Percentiles rank a stretch among this genome's conserved stretches.
These are phyloP conservation scores for Cremastinae sp. DNA, from an alignment of 2,888 invertebrate genomes.

Conservation along the genomic window DNA sequence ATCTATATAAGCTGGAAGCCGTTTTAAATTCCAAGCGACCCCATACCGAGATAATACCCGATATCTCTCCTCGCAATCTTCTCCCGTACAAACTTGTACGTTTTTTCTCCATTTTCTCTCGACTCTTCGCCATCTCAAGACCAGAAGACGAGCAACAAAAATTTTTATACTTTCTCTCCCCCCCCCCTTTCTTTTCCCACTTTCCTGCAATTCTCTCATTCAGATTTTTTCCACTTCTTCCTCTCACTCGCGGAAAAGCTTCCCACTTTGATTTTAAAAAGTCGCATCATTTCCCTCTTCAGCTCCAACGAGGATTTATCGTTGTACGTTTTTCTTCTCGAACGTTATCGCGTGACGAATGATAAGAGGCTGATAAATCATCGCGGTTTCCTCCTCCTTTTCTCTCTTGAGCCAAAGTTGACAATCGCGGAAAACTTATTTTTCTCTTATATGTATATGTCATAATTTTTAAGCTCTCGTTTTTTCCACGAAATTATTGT, in stretches of 20 bases:
- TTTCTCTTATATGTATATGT: too few relatives aligned
- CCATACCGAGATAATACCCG: slow-evolving; percentile 24
- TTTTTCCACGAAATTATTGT: too few relatives aligned
- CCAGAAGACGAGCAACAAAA: slow-evolving; percentile 7
- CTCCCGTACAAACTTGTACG: slow-evolving; percentile 7
- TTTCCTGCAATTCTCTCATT: slow-evolving; percentile 5
- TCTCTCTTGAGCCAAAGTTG: slow-evolving; percentile 15
- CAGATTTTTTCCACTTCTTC: slow-evolving; percentile 7
- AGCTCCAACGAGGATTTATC: slow-evolving; percentile 34
- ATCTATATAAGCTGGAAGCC: background rate
- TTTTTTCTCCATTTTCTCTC: slow-evolving; percentile 40
- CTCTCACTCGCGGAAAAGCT: slow-evolving; percentile 16
- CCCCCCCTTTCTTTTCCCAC: background rate
- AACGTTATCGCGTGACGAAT: slow-evolving; percentile 46
- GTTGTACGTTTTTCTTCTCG: slow-evolving; percentile 15
- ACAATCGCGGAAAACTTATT: slow-evolving; percentile 28
- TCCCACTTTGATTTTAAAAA: slow-evolving; percentile 47
- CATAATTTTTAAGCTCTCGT: too few relatives aligned
- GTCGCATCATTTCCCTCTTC: slow-evolving; percentile 9
- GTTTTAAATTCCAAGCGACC: slow-evolving; percentile 29
- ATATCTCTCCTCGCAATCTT: slow-evolving; percentile 42
- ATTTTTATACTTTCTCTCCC: slow-evolving; percentile 6
- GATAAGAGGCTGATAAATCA: slow-evolving; percentile 42
- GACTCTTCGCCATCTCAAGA: background rate
- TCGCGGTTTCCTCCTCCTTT: slow-evolving; percentile 25